Percentiles rank a stretch among this genome's conserved stretches.
These are phyloP conservation scores for Choloepus didactylus DNA, from an alignment of 2,797 vertebrate genomes.

Conservation along the genomic window DNA sequence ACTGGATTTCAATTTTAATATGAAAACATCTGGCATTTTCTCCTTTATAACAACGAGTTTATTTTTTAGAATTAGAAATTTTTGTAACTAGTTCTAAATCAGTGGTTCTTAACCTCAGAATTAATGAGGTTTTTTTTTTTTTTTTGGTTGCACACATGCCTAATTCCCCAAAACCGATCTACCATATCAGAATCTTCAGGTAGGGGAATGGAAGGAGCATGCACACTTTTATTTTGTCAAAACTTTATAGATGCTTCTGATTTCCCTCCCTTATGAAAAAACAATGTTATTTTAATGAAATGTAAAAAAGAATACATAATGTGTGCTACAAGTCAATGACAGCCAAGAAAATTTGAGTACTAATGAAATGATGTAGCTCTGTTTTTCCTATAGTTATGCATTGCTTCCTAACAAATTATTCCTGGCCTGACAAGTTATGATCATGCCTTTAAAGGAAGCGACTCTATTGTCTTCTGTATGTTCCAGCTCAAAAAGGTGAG, in stretches of 20 bases:
- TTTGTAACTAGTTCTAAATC: slow-evolving; percentile 7
- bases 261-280: neutral
- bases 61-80: slow-evolving; percentile 9
- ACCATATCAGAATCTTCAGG: neutral
- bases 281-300: neutral
- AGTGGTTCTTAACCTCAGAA: neutral
- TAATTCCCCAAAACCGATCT: neutral
- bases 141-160: too few relatives aligned
- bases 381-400: neutral
- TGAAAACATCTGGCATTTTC: neutral
- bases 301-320: neutral
- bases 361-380: neutral
- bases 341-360: neutral
- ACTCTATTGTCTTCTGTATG: neutral
- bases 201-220: neutral
- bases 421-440: neutral
- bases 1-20: slow-evolving; percentile 37
- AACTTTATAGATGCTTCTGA: neutral
- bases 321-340: neutral
- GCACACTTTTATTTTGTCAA: neutral
- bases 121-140: neutral
- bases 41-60: neutral
- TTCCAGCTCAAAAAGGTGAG: slow-evolving; percentile 1
- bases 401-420: neutral
- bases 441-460: neutral